Percentiles rank a stretch among this genome's conserved stretches.
Conservation (phyloP, 1,140 invertebrate species). For the Platorchestia sp. region DNA sequence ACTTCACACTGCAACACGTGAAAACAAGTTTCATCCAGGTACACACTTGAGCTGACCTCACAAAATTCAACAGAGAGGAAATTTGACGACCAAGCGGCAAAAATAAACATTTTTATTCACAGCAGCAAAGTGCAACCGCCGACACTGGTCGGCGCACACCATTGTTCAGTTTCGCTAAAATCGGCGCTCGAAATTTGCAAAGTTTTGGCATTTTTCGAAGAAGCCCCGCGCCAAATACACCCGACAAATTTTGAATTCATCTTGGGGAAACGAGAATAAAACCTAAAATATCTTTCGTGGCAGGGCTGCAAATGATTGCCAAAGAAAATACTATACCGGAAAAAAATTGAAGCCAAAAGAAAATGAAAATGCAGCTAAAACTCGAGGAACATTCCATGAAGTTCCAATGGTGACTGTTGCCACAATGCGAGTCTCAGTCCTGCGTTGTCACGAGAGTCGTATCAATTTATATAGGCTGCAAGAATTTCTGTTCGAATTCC, state of each 20-base stretch:
- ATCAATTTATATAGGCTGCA: background rate
- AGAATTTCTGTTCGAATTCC: background rate
- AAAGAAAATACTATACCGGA: background rate
- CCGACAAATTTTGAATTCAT: background rate
- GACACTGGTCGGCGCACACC: background rate
- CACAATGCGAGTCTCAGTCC: background rate
- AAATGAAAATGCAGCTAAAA: background rate
- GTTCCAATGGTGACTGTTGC: background rate
- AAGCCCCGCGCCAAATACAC: background rate
- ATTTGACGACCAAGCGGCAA: background rate
- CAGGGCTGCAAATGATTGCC: background rate
- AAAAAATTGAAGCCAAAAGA: background rate
- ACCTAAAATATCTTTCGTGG: background rate
- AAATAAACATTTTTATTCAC: background rate
- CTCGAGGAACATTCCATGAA: background rate
- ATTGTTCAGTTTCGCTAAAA: background rate
- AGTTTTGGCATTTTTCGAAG: background rate
- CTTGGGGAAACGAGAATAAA: background rate
- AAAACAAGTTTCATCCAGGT: background rate
- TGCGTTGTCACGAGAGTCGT: background rate
- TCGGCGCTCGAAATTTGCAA: background rate
- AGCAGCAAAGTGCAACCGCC: background rate
- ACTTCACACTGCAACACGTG: background rate
- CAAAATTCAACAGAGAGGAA: background rate
- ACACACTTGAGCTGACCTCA: background rate